A percentile compares a stretch with the other conserved stretches of the same genome.
Evolutionary conservation across 1,140 invertebrate species (phyloP).

Genomic region (Trichonephila inaurata): DNA sequence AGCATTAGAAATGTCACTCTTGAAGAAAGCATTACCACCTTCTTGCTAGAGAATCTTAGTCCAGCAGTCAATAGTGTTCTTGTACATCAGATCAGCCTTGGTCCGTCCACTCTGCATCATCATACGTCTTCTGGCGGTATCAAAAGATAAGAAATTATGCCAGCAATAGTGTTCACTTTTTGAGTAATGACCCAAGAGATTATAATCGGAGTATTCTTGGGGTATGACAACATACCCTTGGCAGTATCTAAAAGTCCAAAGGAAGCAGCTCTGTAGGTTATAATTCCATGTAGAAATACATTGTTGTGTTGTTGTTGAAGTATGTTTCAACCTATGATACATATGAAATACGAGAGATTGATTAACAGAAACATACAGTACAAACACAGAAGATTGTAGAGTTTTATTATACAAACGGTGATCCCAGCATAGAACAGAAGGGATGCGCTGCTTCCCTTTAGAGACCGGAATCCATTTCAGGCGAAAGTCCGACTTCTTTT

Average conservation of each 20-base stretch:
- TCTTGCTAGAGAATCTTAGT: conserved; percentile 87
- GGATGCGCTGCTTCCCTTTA: too few species aligned
- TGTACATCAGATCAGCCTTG: conserved; percentile 89
- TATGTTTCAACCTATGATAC: too few species aligned
- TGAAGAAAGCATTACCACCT: conserved; percentile 89
- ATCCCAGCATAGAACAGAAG: too few species aligned
- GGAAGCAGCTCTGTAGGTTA: conserved; percentile 89
- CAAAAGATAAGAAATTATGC: conserved; percentile 95
- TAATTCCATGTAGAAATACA: conserved; percentile 84
- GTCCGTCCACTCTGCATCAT: conserved; percentile 93
- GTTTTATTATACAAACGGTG: too few species aligned
- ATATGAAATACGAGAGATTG: too few species aligned
- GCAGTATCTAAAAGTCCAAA: conserved; percentile 97
- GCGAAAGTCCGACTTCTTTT: too few species aligned
- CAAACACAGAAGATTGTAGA: too few species aligned
- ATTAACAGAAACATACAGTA: too few species aligned
- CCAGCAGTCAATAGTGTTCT: conserved; percentile 91
- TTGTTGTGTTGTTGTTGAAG: too few species aligned
- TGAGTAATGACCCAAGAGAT: conserved; percentile 93
- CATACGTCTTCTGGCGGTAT: conserved; percentile 95
- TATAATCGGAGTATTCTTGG: conserved; percentile 91
- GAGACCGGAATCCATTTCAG: too few species aligned
- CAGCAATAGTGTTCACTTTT: conserved; percentile 91
- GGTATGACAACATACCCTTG: conserved; percentile 90
- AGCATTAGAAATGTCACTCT: conserved; percentile 90